Base-by-base conservation (phyloP, 1,140 invertebrate species). In the Drosophila nasuta region DNA sequence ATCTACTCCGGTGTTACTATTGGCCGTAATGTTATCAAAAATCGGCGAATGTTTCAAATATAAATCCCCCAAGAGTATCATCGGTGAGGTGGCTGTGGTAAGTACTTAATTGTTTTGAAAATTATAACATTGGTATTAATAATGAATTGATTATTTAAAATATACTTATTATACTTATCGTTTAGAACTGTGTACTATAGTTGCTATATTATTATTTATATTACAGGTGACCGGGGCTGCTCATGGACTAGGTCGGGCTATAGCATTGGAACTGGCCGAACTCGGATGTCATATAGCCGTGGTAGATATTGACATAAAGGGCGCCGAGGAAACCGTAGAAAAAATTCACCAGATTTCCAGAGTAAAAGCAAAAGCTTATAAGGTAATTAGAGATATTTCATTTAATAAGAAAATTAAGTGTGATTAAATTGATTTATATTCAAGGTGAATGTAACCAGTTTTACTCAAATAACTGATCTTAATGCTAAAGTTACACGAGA, bases 1-100 rank as follows among this genome's bases (percentile, higher is more conserved):
- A 1, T 2, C 64, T 25, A 59, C 25, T 3, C 82, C 82, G 3
- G 6, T 82, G 4, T 5, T 86, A 5, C 5, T 82, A 5, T 5
- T 67, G n/a, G 49, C 38, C 11, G 82, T 64, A 4, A 5, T 76
- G 6, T 6, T 82, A 5, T 10, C 38, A 11, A 63, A 52, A 49
- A 65, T 79, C 0, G 48, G 33, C 0, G 30, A 28, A 13, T 41
- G 17, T 25, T 13, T 30, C 43, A 48, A 30, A 2, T 28, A 5
- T 20, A 45, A 28, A 41, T 45, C 8, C 15, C 60, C 1, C 33
- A 65, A 63, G 11, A 73, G 54, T 11, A 45, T 56, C 1, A 17
- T 3, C 8, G 82, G 71, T 5, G 71, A 87, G n/a, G 82, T 86
- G 38, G 82, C 82, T n/a, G 60, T 86, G 82, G 82, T 86, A 62